A percentile compares a stretch with the other conserved stretches of the same genome.
Conservation (phyloP, 1,140 invertebrate species). For the Danaus melanippus region DNA sequence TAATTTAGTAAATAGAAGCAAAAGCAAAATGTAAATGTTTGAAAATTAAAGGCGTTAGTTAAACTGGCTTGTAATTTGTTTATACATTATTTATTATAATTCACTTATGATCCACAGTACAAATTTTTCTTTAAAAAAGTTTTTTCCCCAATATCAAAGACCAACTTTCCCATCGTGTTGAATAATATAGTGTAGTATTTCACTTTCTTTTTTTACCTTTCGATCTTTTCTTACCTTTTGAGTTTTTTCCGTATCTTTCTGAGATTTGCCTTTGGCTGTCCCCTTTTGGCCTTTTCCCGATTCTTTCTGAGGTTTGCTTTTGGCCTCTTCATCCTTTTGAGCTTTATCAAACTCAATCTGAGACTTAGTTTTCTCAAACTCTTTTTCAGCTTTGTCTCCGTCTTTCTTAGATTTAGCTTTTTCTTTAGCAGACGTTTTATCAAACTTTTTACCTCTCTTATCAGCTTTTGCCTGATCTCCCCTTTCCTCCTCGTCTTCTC, state of each 20-base stretch:
- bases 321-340: slow-evolving; percentile 5
- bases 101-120: no score
- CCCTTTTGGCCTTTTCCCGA: slow-evolving; percentile 11
- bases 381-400: slow-evolving; percentile 16
- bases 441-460: slow-evolving; percentile 11
- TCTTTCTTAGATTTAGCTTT: slow-evolving; percentile 19
- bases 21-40: no score
- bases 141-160: no score
- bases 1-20: no score
- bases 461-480: slow-evolving; percentile 11
- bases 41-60: no score
- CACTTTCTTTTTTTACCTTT: slow-evolving; percentile 14
- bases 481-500: slow-evolving; percentile 9
- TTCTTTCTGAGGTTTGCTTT: slow-evolving; percentile 10
- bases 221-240: slow-evolving; percentile 8
- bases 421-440: slow-evolving; percentile 3
- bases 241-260: slow-evolving; percentile 15
- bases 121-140: no score
- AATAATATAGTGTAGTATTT: neutral
- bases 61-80: no score
- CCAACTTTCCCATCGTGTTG: neutral
- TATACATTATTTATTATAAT: no score
- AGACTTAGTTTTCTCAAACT: slow-evolving; percentile 9
- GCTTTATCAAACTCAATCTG: slow-evolving; percentile 8
- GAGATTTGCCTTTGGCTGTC: slow-evolving; percentile 7